A percentile compares a stretch with the other conserved stretches of the same genome.
phyloP scores from a whole-genome alignment of 2,888 invertebrate genomes.

The Euplagia quadripunctaria region DNA sequence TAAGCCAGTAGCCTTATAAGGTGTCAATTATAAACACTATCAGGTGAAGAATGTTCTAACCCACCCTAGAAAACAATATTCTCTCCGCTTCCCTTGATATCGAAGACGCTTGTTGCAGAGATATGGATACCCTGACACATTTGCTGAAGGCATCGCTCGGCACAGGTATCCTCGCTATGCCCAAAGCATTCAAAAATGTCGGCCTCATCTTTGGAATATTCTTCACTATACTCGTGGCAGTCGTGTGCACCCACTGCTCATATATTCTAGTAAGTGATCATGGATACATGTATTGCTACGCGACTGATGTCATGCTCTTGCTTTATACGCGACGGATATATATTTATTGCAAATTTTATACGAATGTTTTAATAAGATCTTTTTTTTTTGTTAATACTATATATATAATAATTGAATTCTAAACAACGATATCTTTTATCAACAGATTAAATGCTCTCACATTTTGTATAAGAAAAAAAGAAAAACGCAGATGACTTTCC shows the following conservation, averaged over 20 bases:
- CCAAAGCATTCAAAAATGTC: slow-evolving; percentile 95
- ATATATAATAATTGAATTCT: neutral
- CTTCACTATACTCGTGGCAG: slow-evolving; percentile 94
- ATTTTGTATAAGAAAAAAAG: slow-evolving; percentile 91
- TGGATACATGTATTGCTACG: slow-evolving; percentile 3
- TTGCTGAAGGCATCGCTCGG: slow-evolving; percentile 98
- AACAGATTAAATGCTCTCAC: slow-evolving; percentile 94
- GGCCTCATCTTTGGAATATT: slow-evolving; percentile 95
- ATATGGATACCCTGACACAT: slow-evolving; percentile 96
- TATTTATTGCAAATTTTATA: neutral
- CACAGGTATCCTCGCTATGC: slow-evolving; percentile 98
- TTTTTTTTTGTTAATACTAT: neutral
- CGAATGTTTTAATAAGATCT: neutral
- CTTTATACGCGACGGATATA: slow-evolving; percentile 4
- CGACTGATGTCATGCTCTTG: slow-evolving; percentile 12
- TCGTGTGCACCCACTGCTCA: slow-evolving; percentile 97
- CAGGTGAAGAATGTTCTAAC: neutral
- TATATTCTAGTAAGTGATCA: slow-evolving; percentile 90
- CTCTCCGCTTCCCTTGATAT: slow-evolving; percentile 8
- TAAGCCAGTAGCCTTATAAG: too few species aligned
- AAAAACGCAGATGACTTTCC: slow-evolving; percentile 93
- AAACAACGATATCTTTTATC: slow-evolving; percentile 36
- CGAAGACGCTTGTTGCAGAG: slow-evolving; percentile 83
- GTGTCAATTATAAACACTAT: neutral
- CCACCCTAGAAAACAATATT: neutral